Conservation (phyloP, 53 echinoderm and acorn worm genomes). For the Echinarachnius parma region DNA sequence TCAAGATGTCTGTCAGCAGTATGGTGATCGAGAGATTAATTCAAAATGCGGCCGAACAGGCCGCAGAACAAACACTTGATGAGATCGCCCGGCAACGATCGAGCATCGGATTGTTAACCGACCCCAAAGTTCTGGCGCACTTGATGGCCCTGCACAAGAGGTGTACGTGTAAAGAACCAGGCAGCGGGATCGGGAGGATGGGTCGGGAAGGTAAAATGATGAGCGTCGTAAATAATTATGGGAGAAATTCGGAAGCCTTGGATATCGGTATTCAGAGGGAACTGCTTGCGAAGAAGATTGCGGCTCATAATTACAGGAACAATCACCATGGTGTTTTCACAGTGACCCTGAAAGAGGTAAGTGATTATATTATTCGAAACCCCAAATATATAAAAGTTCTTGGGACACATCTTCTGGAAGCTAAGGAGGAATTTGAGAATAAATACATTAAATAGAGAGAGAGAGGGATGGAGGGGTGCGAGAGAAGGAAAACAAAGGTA, state of each 20-base stretch:
- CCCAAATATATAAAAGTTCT: too few species aligned
- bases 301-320: slow-evolving; percentile 24
- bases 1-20: slow-evolving; percentile 19
- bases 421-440: too few species aligned
- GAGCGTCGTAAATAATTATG: background rate
- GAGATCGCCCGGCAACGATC: slow-evolving; percentile 23
- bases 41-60: slow-evolving; percentile 15
- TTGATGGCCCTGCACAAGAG: slow-evolving; percentile 22
- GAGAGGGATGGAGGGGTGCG: too few species aligned
- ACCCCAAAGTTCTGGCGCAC: slow-evolving; percentile 38
- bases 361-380: too few species aligned
- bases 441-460: too few species aligned
- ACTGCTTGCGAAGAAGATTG: slow-evolving; percentile 24
- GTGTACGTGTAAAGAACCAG: background rate
- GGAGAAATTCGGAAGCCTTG: slow-evolving; percentile 28
- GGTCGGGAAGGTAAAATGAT: background rate
- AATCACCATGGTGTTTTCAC: slow-evolving; percentile 22
- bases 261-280: slow-evolving; percentile 35
- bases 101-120: slow-evolving; percentile 23
- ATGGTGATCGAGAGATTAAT: slow-evolving; percentile 21
- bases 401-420: too few species aligned
- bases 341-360: slow-evolving; percentile 34
- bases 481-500: too few species aligned
- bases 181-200: background rate
- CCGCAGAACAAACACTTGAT: slow-evolving; percentile 24